Evolutionary conservation across 1,140 invertebrate species (phyloP).

Genomic region (Trichomalopsis sarcophagae): DNA sequence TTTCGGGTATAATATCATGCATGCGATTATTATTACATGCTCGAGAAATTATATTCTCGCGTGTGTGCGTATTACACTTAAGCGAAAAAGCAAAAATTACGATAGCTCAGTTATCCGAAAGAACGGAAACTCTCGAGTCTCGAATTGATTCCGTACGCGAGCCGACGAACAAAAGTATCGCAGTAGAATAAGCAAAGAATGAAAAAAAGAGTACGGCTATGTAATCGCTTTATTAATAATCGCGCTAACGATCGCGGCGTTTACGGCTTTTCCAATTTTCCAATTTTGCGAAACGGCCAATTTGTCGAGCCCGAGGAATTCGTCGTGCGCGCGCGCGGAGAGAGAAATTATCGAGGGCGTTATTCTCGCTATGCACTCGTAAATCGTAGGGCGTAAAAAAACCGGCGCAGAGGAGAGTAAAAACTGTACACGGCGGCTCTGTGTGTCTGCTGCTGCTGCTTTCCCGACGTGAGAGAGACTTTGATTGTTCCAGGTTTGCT

Average conservation of each 20-base stretch:
- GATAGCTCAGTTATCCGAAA: too few species aligned
- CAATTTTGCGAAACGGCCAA: slow-evolving; percentile 25
- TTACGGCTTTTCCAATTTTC: slow-evolving; percentile 31
- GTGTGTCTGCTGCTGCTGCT: neutral
- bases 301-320: slow-evolving; percentile 21
- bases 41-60: too few species aligned
- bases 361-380: slow-evolving; percentile 19
- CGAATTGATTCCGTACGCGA: too few species aligned
- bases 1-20: neutral
- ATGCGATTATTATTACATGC: too few species aligned
- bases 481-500: neutral
- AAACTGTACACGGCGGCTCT: neutral
- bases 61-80: too few species aligned
- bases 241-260: neutral
- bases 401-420: neutral
- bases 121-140: too few species aligned
- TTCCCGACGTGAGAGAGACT: neutral
- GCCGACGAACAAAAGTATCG: neutral
- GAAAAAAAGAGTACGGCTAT: neutral
- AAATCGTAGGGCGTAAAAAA: slow-evolving; percentile 13
- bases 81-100: too few species aligned
- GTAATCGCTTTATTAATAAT: slow-evolving; percentile 18
- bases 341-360: slow-evolving; percentile 12
- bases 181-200: neutral
- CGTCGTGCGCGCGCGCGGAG: neutral